Evolutionary conservation across 2,797 vertebrate species (phyloP), one percentile per base, ranked within the genome.

Genomic region (Acomys russatus): DNA sequence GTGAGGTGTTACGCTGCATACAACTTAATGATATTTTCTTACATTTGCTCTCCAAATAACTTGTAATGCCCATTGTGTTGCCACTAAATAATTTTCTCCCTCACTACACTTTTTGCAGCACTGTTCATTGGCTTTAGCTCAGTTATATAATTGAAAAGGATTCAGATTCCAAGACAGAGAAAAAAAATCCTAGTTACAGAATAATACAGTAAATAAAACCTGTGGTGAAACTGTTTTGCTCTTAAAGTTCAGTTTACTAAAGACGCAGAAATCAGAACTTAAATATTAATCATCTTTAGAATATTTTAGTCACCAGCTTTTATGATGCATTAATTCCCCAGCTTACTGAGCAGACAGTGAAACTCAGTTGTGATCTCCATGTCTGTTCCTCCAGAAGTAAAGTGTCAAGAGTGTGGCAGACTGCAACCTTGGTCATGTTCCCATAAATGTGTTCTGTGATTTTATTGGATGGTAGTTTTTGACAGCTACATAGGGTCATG

Each of bases 121-220:
- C 61, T 91, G 44, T 74, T 91, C 51, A 79, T 5, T 88, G 28
- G 59, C 76, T 89, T 94, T 88, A 78, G 51, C 33, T 49, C 79
- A 92, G 56, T 90, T 88, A 95, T 8, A 63, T 63, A 97, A 86
- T 1, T 94, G 33, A 96, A 44, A 96, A 96, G 18, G 30, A 56
- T 49, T 82, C 74, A 93, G 90, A 71, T 44, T 71, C 38, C 70
- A 70, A 80, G 9, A 86, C 74, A 2, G 49, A 23, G 38, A 44
- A 54, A 14, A 79, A 71, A 61, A 71, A 38, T 63, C 9, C 30
- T 78, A 91, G 22, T 88, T 87, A 70, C 12, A 92, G 33, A 94
- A n/a, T 20, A 94, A 94, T 38, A 91, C 3, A 73, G n/a, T 82
- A 71, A 77, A 49, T 54, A 44, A 70, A 15, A 61, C 51, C 79